Evolutionary conservation across 2,888 invertebrate species (phyloP).

Genomic region (Plebejus argus): DNA sequence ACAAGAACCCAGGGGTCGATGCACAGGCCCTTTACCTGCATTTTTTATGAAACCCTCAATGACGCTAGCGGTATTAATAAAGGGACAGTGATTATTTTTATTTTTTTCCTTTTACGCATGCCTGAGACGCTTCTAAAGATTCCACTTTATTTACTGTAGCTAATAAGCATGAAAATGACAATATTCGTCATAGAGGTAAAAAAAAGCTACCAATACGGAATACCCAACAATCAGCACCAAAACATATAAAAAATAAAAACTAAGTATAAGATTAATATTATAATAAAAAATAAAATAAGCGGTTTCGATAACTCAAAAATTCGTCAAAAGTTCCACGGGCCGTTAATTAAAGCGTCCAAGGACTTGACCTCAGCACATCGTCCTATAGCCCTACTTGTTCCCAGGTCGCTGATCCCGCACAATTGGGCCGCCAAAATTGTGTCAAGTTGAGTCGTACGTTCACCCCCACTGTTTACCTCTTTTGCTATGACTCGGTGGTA

Average conservation of each 20-base stretch:
- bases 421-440: slow-evolving; percentile 78
- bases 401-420: slow-evolving; percentile 71
- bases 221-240: not conserved
- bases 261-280: too few relatives aligned
- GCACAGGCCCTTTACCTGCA: slow-evolving; percentile 74
- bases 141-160: not conserved
- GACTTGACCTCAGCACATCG: slow-evolving; percentile 38
- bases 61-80: slow-evolving; percentile 60
- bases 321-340: slow-evolving; percentile 21
- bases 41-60: slow-evolving; percentile 75
- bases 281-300: not conserved
- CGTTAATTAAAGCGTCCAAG: slow-evolving; percentile 28
- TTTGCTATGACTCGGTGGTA: slow-evolving; percentile 49
- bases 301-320: not conserved
- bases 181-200: not conserved
- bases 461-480: slow-evolving; percentile 66
- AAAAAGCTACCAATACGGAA: not conserved
- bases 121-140: not conserved
- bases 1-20: slow-evolving; percentile 69
- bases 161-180: not conserved
- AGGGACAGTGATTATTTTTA: slow-evolving; percentile 47
- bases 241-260: too few relatives aligned
- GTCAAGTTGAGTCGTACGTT: slow-evolving; percentile 79
- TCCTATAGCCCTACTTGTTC: slow-evolving; percentile 58
- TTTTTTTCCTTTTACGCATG: slow-evolving; percentile 5